Conservation (phyloP, 2,888 invertebrate species). For the Chalcosyrphus nemorum region DNA sequence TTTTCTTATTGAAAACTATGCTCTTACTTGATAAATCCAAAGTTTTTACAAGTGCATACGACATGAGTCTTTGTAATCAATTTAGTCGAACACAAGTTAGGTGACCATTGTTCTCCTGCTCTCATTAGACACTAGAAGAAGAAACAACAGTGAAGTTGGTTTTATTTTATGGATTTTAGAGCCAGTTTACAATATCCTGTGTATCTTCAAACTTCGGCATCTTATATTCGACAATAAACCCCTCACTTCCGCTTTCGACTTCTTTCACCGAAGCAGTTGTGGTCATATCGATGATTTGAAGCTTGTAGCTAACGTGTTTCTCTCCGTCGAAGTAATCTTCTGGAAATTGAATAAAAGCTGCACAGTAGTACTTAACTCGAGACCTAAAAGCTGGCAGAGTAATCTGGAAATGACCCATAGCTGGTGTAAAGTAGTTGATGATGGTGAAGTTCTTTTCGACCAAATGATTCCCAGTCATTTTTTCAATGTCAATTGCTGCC, state of each 20-base stretch:
- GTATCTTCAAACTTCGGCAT: conserved; percentile 20
- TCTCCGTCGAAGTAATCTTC: conserved; percentile 63
- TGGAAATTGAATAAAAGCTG: conserved; percentile 63
- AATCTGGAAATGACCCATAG: conserved; percentile 36
- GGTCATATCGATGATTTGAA: conserved; percentile 51
- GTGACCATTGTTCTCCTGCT: conserved; percentile 44
- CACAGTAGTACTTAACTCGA: conserved; percentile 58
- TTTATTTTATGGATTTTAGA: too few relatives aligned
- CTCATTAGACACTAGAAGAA: conserved; percentile 60
- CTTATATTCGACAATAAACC: conserved; percentile 30
- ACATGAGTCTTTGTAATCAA: conserved; percentile 21
- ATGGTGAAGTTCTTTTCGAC: conserved; percentile 64
- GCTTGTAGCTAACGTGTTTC: conserved; percentile 12
- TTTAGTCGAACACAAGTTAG: conserved; percentile 49
- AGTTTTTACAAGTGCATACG: conserved; percentile 37
- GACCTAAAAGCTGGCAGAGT: conserved; percentile 43
- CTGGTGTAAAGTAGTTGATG: conserved; percentile 31
- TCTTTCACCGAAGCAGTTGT: conserved; percentile 38
- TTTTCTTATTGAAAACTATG: too few relatives aligned
- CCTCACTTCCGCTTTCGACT: conserved; percentile 10
- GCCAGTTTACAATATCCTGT: conserved; percentile 49
- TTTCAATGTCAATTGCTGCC: conserved; percentile 60
- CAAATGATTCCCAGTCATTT: conserved; percentile 62
- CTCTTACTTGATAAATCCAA: conserved; percentile 57
- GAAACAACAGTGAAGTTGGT: too few relatives aligned